Base-by-base conservation (phyloP, 2,888 invertebrate genomes). In the Pachydiplax longipennis region DNA sequence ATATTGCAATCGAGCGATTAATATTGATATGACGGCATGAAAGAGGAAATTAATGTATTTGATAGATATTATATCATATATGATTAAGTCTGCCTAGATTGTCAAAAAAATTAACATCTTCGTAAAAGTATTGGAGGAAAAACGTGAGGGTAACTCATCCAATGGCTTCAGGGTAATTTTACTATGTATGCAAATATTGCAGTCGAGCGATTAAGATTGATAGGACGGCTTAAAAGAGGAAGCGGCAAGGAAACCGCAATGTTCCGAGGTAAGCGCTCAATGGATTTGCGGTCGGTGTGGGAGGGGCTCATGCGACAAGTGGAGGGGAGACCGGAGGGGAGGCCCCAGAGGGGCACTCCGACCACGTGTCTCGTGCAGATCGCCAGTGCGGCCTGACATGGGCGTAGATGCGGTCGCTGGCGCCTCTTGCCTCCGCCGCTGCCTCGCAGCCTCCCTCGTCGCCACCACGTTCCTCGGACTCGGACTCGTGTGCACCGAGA, bases 401-500 rank as follows among this genome's bases (percentile, higher is more conserved):
- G 31, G 73, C 73, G 31, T 31, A 25, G 73, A 73, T 31, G 73
- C 73, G 73, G 73, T 73, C 12, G 73, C 73, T 13, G 73, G 73
- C 25, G 25, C 73, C 73, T 31, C 73, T 73, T 31, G 73, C 31
- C 25, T 73, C 31, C 73, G 73, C 73, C 73, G 73, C 25, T 73
- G 73, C 31, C 31, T 73, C 73, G 73, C 73, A 25, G 73, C 73
- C 73, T 73, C 73, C 13, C 25, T 73, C 73, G 10, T 73, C 73
- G 73, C 73, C 73, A 25, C 73, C 31, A 25, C 73, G 1, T 73
- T 73, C 12, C n/a, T 73, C 31, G 73, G 73, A 73, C 73, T 73
- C 25, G 73, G 90, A 3, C 44, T 90, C 53, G 90, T 90, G 53
- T 31, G 53, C 82, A 81, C 58, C 22, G 44, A 81, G 12, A 80